Percentiles rank a stretch among this genome's conserved stretches.
phyloP scores from a whole-genome alignment of 2,797 vertebrate species.

The Cynodonichthys magdalenae region DNA sequence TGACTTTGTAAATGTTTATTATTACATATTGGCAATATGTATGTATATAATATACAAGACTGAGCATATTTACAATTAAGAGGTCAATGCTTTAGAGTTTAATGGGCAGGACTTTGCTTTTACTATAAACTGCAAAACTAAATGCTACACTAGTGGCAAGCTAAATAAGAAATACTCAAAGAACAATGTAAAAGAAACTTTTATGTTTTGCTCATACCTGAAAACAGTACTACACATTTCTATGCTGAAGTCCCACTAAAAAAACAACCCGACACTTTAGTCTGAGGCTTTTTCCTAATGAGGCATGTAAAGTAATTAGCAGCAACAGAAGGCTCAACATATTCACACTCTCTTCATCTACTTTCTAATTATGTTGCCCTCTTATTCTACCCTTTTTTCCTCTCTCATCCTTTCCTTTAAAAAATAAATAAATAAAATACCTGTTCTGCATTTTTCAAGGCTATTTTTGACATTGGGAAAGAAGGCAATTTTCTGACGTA shows the following conservation, averaged over 20 bases:
- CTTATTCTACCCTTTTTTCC: conserved; percentile 17
- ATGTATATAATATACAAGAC: too few species aligned
- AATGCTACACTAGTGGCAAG: conserved; percentile 23
- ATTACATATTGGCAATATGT: too few species aligned
- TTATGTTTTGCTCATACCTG: conserved; percentile 29
- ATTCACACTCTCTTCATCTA: conserved; percentile 26
- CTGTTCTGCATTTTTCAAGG: background rate
- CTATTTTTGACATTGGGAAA: conserved; percentile 51
- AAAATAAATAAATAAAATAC: too few species aligned
- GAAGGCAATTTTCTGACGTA: conserved; percentile 20
- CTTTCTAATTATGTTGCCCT: conserved; percentile 28
- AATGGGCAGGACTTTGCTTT: conserved; percentile 60
- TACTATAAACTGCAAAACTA: conserved; percentile 49
- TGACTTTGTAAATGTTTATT: too few species aligned
- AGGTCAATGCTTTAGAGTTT: conserved; percentile 14
- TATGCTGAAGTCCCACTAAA: conserved; percentile 5
- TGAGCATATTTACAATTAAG: too few species aligned
- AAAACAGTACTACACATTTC: conserved; percentile 18
- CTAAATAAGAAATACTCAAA: conserved; percentile 50
- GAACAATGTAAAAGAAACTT: conserved; percentile 42
- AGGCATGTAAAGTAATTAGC: conserved; percentile 67
- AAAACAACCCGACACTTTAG: conserved; percentile 17
- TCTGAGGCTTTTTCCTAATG: conserved; percentile 54
- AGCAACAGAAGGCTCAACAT: conserved; percentile 46
- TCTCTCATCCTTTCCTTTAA: background rate